Percentiles rank a stretch among this genome's conserved stretches.
Conservation (phyloP, 2,797 vertebrate species). For the Paguma larvata region DNA sequence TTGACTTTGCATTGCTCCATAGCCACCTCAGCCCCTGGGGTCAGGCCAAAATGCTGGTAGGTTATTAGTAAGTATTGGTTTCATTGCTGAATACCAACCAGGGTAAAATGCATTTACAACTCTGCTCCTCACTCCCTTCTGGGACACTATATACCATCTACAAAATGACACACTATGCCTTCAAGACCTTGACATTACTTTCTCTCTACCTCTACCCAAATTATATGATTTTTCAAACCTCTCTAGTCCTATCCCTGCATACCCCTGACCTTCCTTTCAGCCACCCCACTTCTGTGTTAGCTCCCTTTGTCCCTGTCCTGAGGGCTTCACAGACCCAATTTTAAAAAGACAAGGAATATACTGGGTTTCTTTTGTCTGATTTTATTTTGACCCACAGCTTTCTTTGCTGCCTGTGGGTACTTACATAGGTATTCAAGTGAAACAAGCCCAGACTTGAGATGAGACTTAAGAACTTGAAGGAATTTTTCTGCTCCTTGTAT, state of each 20-base stretch:
- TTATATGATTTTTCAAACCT: slow-evolving; percentile 48
- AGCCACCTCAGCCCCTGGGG: background rate
- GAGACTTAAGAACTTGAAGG: slow-evolving; percentile 75
- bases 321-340: slow-evolving; percentile 36
- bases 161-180: background rate
- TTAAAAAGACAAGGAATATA: slow-evolving; percentile 32
- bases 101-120: slow-evolving; percentile 55
- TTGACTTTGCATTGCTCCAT: slow-evolving; percentile 44
- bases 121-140: background rate
- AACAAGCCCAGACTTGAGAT: slow-evolving; percentile 80
- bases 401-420: slow-evolving; percentile 70
- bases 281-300: background rate
- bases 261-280: slow-evolving; percentile 21
- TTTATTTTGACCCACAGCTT: slow-evolving; percentile 68
- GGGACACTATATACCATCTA: background rate
- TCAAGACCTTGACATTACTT: slow-evolving; percentile 23
- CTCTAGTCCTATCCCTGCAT: background rate
- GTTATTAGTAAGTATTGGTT: slow-evolving; percentile 40
- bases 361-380: slow-evolving; percentile 56
- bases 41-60: slow-evolving; percentile 1
- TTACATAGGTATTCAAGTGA: slow-evolving; percentile 66
- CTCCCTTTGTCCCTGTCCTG: slow-evolving; percentile 22
- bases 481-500: slow-evolving; percentile 75
- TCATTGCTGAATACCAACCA: slow-evolving; percentile 26
- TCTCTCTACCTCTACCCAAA: slow-evolving; percentile 31